Conservation (phyloP, 2,113 vertebrate species). For the Catharus fuscescens region DNA sequence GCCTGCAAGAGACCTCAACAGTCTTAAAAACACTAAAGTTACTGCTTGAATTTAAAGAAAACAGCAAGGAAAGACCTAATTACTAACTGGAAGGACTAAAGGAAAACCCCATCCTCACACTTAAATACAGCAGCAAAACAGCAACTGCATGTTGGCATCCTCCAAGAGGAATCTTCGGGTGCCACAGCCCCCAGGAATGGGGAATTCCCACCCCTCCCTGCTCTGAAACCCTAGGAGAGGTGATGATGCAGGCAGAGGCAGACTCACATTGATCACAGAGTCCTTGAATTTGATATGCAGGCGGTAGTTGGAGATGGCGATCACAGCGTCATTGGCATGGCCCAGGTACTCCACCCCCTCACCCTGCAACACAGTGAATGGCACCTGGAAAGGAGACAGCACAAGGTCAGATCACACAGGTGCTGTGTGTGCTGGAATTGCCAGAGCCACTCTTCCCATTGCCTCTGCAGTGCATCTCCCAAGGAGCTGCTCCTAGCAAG, state of each 20-base stretch:
- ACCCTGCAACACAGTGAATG: slow-evolving; percentile 94
- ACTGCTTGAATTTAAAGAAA: background rate
- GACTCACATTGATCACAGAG: slow-evolving; percentile 95
- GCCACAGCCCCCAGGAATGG: background rate
- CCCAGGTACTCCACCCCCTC: slow-evolving; percentile 98
- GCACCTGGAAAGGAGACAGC: slow-evolving; percentile 81
- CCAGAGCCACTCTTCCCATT: background rate
- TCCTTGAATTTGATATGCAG: slow-evolving; percentile 99
- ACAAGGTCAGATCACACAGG: background rate
- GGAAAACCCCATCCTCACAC: background rate
- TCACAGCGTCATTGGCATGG: slow-evolving; percentile 91
- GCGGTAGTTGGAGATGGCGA: slow-evolving; percentile 98
- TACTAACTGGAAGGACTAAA: background rate
- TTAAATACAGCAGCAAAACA: background rate
- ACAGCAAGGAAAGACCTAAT: background rate
- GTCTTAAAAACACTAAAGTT: background rate
- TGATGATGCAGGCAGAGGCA: background rate
- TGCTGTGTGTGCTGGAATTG: background rate
- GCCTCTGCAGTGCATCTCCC: background rate
- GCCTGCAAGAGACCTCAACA: background rate
- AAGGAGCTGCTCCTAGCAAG: background rate
- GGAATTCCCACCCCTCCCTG: background rate
- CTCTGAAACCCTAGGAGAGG: background rate
- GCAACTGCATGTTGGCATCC: background rate
- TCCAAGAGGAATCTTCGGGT: background rate